phyloP scores from a whole-genome alignment of 2,113 vertebrate genomes.

The Nannospalax galili region DNA sequence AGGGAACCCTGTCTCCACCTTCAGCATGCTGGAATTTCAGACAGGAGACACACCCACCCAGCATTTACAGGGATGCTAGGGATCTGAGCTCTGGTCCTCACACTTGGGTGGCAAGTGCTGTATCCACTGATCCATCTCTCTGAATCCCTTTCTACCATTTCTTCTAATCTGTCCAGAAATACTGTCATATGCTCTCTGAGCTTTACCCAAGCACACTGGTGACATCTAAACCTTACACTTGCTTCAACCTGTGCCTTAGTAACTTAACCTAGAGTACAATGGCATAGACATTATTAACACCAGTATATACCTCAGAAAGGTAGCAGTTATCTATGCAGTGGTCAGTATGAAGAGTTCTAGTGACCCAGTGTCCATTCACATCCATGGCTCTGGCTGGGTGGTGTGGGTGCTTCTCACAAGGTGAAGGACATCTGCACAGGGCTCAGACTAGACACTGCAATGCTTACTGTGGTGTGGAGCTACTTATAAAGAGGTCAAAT shows the following conservation, averaged over 20 bases:
- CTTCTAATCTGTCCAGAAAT: background rate
- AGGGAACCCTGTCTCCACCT: background rate
- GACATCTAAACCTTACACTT: background rate
- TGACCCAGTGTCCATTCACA: rapidly evolving
- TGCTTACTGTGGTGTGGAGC: conserved; percentile 9
- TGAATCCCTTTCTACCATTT: background rate
- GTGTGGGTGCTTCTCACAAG: background rate
- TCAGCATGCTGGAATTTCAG: background rate
- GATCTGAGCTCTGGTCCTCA: background rate
- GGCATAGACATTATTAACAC: background rate
- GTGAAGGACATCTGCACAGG: conserved; percentile 49
- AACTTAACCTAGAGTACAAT: background rate
- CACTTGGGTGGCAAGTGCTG: background rate
- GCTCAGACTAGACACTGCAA: conserved; percentile 41
- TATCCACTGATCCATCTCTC: background rate
- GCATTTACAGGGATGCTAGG: background rate
- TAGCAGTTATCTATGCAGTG: background rate
- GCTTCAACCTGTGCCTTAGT: background rate
- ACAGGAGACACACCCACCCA: background rate
- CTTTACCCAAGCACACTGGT: background rate
- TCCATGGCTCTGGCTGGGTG: background rate
- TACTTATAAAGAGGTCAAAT: conserved; percentile 54
- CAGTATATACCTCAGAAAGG: background rate
- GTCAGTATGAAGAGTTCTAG: background rate
- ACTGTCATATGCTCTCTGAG: background rate